Conservation (phyloP, 2,113 vertebrate species). For the Okapia johnstoni region DNA sequence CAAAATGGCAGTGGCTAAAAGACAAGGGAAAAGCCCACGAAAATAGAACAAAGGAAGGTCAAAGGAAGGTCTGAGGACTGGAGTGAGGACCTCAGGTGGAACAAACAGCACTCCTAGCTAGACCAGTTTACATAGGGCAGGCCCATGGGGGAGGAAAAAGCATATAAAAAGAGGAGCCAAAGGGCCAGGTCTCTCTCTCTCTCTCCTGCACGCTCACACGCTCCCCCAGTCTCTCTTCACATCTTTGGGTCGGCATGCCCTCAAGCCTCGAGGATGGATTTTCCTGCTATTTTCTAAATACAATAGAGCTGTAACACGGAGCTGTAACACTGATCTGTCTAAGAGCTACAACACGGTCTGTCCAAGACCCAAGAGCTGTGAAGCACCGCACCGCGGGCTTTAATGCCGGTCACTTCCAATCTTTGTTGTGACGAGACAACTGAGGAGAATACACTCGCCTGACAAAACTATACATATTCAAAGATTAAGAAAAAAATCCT, state of each 20-base stretch:
- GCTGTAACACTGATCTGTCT: background rate
- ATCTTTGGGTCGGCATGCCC: background rate
- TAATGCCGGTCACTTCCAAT: background rate
- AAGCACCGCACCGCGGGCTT: background rate
- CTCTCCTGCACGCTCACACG: accelerated
- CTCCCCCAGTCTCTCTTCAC: background rate
- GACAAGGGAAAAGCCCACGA: background rate
- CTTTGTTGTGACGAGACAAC: background rate
- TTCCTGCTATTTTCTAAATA: background rate
- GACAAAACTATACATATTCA: background rate
- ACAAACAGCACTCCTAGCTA: background rate
- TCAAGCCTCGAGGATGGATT: background rate
- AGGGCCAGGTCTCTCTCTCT: background rate
- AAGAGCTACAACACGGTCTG: background rate
- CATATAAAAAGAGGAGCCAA: background rate
- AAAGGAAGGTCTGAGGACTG: background rate
- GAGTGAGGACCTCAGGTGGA: background rate
- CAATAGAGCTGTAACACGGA: background rate
- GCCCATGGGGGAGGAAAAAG: accelerated
- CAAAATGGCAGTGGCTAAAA: background rate
- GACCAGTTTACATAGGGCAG: accelerated
- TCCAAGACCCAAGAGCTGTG: background rate
- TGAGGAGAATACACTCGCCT: accelerated
- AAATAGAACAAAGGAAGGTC: background rate
- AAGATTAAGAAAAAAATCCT: background rate